Evolutionary conservation across 2,113 vertebrate species (phyloP).

Genomic region (Grallaria varia): DNA sequence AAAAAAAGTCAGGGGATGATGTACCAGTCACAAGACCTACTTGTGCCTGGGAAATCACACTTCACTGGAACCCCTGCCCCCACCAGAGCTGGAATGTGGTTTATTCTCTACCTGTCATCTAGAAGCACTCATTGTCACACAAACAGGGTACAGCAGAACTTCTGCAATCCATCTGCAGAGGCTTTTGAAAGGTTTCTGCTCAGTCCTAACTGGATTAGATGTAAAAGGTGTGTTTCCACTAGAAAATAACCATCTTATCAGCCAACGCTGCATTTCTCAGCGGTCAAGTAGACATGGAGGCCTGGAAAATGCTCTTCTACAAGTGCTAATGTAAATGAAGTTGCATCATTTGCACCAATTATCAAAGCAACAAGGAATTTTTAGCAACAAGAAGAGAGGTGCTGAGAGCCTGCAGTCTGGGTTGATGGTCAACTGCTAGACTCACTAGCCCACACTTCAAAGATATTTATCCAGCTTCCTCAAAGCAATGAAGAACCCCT

Average conservation of each 20-base stretch:
- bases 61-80: background rate
- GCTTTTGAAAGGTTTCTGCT: conserved; percentile 36
- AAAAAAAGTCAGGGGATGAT: background rate
- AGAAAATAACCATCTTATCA: conserved; percentile 23
- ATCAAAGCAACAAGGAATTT: conserved; percentile 35
- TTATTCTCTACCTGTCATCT: background rate
- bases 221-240: background rate
- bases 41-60: background rate
- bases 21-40: background rate
- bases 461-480: conserved; percentile 8
- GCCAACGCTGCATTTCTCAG: conserved; percentile 10
- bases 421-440: conserved; percentile 7
- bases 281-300: background rate
- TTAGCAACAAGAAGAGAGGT: background rate
- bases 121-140: background rate
- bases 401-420: background rate
- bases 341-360: background rate
- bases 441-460: background rate
- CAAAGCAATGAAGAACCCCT: background rate
- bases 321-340: background rate
- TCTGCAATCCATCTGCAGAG: conserved; percentile 1
- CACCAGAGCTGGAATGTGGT: conserved; percentile 1
- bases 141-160: background rate
- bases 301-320: conserved; percentile 28
- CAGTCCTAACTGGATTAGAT: background rate